These are phyloP conservation scores for Invenusta paracnida DNA, from an alignment of 2,888 invertebrate genomes.

Conservation along the genomic window DNA sequence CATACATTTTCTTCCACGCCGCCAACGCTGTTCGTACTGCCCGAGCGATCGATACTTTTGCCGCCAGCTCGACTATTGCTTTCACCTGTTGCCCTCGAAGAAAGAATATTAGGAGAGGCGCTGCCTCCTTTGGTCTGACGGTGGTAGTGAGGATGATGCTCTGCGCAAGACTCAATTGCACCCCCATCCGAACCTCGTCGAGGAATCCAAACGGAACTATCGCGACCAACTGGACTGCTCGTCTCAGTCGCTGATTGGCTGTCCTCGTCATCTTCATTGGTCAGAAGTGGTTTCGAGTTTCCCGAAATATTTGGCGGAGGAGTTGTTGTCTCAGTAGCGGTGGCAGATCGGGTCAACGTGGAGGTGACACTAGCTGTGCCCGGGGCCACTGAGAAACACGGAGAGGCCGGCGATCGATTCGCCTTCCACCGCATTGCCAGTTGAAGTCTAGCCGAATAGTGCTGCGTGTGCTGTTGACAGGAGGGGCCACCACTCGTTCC, in stretches of 20 bases:
- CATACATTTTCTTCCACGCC: too few relatives aligned
- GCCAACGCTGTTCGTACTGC: not conserved
- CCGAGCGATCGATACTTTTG: not conserved
- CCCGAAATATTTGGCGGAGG: too few relatives aligned
- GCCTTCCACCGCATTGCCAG: slow-evolving; percentile 3
- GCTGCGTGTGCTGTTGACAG: not conserved
- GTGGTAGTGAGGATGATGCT: too few relatives aligned
- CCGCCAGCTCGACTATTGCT: not conserved
- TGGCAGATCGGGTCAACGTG: not conserved
- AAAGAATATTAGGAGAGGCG: not conserved
- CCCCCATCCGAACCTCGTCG: not conserved
- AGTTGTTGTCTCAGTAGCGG: too few relatives aligned
- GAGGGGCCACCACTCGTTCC: not conserved
- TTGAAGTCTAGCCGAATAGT: not conserved
- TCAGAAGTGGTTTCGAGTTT: not conserved
- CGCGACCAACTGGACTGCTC: not conserved
- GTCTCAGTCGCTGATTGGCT: not conserved
- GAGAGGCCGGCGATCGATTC: not conserved
- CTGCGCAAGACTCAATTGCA: too few relatives aligned
- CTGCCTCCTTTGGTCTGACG: too few relatives aligned
- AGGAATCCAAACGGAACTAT: not conserved
- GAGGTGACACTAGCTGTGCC: not conserved
- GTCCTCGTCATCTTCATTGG: not conserved
- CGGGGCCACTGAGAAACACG: not conserved
- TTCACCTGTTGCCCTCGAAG: not conserved